Conservation (phyloP, 2,888 invertebrate genomes). For the Drosophila formosana region DNA sequence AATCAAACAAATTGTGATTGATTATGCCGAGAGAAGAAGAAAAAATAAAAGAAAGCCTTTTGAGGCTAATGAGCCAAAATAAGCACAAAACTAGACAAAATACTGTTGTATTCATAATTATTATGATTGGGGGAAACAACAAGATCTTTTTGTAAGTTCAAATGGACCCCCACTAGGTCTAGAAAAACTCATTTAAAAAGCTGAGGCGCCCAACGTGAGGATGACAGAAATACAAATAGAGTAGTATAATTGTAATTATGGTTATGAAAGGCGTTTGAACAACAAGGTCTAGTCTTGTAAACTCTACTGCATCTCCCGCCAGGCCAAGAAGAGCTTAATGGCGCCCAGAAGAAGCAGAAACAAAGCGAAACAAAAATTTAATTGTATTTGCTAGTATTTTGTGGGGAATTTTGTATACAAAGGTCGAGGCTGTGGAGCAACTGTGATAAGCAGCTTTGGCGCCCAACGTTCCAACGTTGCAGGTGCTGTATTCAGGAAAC, state of each 20-base stretch:
- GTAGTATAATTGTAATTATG: background rate
- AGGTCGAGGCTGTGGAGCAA: background rate
- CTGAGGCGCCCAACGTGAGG: conserved; percentile 2
- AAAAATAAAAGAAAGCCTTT: conserved; percentile 10
- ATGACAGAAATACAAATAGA: background rate
- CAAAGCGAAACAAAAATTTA: background rate
- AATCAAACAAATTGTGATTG: conserved; percentile 20
- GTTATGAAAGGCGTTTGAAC: background rate
- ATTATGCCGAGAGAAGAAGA: conserved; percentile 2
- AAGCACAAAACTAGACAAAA: background rate
- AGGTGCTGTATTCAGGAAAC: background rate
- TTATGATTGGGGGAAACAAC: background rate
- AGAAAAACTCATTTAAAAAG: background rate
- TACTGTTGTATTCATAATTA: background rate
- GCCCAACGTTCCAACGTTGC: conserved; percentile 18
- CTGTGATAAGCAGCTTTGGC: conserved; percentile 5
- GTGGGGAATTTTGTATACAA: too few relatives aligned
- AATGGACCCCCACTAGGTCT: background rate
- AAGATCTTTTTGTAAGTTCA: background rate
- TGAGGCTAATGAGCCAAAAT: conserved; percentile 10
- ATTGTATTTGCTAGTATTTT: background rate
- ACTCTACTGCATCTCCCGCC: background rate
- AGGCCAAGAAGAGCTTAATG: background rate
- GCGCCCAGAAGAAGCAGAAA: background rate
- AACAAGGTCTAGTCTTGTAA: background rate